Percentiles rank a stretch among this genome's conserved stretches.
These are phyloP conservation scores for Muntiacus muntjak DNA, from an alignment of 2,113 vertebrate species.

Conservation along the genomic window DNA sequence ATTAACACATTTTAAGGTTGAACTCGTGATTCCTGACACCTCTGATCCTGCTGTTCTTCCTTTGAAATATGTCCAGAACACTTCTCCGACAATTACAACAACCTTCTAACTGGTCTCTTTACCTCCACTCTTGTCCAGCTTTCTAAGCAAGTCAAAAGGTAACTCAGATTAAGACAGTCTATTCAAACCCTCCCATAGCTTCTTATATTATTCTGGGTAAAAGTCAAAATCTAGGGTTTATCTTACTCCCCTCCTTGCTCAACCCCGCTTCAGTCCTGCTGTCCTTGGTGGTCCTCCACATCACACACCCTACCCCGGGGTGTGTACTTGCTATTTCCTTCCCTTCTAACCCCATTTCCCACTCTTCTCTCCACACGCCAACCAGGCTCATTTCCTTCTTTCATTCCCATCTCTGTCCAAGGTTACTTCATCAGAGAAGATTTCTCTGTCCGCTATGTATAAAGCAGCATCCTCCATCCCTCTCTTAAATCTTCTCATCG, in stretches of 20 bases:
- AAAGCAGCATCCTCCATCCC: not conserved
- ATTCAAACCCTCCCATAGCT: not conserved
- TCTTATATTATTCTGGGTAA: not conserved
- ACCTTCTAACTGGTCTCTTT: not conserved
- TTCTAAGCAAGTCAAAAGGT: not conserved
- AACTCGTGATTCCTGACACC: not conserved
- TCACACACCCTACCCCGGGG: not conserved
- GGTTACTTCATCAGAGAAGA: not conserved
- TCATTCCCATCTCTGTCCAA: not conserved
- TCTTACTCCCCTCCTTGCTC: not conserved
- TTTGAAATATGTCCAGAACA: not conserved
- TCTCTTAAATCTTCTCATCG: not conserved
- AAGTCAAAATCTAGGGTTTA: not conserved
- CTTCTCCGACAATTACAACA: not conserved
- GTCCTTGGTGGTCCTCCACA: too few relatives aligned
- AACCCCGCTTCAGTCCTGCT: too few relatives aligned
- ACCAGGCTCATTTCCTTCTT: not conserved
- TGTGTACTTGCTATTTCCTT: not conserved
- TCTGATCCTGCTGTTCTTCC: not conserved
- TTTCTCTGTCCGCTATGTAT: not conserved
- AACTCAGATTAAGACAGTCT: not conserved
- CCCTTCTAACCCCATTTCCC: not conserved
- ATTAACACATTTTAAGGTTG: not conserved
- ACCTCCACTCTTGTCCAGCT: not conserved
- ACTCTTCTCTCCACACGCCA: not conserved